Evolutionary conservation across 2,113 vertebrate species (phyloP), one percentile per base, ranked within the genome.

Genomic region (Notarius lentiginosus): DNA sequence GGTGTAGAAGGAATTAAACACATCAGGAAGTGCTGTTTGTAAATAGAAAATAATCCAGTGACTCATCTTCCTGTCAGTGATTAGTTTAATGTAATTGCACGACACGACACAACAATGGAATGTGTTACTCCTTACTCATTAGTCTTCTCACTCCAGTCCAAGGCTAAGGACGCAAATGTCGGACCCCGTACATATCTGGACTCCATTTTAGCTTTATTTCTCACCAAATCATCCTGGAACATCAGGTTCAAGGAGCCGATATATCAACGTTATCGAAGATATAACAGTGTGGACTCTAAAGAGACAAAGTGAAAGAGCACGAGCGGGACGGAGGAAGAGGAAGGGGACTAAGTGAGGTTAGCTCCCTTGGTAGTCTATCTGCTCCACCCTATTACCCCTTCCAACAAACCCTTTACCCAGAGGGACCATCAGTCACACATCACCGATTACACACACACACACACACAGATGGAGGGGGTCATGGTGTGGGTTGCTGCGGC

Each of bases 341-440:
- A 65, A 90, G 91, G 90, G 92, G 92, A 93, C 92, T 91, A 95
- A 95, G 92, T 94, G 93, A 94, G 93, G 94, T 93, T 93, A 91
- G 91, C 92, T 92, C 93, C 90, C 92, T 94, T 89, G 91, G 89
- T 89, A 91, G 87, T 89, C 92, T 88, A 90, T 90, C 92, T 90
- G 92, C 91, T 92, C 94, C 93, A 93, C 92, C 93, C 90, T 89
- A 93, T 94, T 94, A 93, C 89, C 93, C 83, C 84, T 87, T 89
- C 91, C 83, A 88, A 76, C 88, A 90, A 86, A 83, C 89, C 90
- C 89, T 87, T 91, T 84, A 88, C 90, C 87, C 89, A 70, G 79
- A 88, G 82, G 58, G 68, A 56, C 91, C 89, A 94, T 93, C 92
- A 91, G 90, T 87, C 90, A 8, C 86, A 90, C 87, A 88, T 90